A percentile compares a stretch with the other conserved stretches of the same genome.
phyloP scores from a whole-genome alignment of 2,888 invertebrate species.

The Perithous albicinctus region DNA sequence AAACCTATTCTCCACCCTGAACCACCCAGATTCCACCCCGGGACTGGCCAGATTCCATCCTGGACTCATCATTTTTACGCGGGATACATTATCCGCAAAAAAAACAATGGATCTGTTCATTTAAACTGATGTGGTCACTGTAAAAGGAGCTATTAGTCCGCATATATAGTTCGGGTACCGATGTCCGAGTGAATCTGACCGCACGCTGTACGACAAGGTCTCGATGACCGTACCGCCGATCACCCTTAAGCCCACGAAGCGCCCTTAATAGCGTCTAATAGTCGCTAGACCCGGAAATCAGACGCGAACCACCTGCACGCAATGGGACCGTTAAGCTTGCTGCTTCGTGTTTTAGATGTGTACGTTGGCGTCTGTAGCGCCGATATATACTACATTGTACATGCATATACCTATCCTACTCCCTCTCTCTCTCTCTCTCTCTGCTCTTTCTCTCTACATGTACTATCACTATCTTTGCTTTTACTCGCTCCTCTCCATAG shows the following conservation, averaged over 20 bases:
- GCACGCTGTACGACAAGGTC: slow-evolving; percentile 14
- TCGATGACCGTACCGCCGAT: slow-evolving; percentile 63
- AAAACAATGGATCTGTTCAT: no score
- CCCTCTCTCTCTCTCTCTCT: slow-evolving; percentile 9
- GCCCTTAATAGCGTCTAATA: slow-evolving; percentile 72
- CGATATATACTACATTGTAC: background rate
- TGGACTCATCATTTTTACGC: no score
- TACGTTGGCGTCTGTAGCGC: slow-evolving; percentile 5
- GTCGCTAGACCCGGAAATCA: slow-evolving; percentile 74
- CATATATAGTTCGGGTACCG: background rate
- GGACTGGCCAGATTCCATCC: no score
- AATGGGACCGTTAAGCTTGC: slow-evolving; percentile 75
- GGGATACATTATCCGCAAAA: no score
- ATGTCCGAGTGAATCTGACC: slow-evolving; percentile 26
- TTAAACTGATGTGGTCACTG: background rate
- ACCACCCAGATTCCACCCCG: no score
- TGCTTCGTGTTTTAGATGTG: slow-evolving; percentile 45
- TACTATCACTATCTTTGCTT: slow-evolving; percentile 3
- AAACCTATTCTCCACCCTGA: no score
- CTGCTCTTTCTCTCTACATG: slow-evolving; percentile 2
- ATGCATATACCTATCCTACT: background rate
- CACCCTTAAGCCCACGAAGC: slow-evolving; percentile 73
- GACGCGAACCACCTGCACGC: slow-evolving; percentile 77
- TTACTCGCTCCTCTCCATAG: slow-evolving; percentile 36
- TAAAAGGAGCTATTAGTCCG: background rate